Percentiles rank a stretch among this genome's conserved stretches.
These are phyloP conservation scores for Globia sparganii DNA, from an alignment of 2,888 invertebrate genomes.

Conservation along the genomic window DNA sequence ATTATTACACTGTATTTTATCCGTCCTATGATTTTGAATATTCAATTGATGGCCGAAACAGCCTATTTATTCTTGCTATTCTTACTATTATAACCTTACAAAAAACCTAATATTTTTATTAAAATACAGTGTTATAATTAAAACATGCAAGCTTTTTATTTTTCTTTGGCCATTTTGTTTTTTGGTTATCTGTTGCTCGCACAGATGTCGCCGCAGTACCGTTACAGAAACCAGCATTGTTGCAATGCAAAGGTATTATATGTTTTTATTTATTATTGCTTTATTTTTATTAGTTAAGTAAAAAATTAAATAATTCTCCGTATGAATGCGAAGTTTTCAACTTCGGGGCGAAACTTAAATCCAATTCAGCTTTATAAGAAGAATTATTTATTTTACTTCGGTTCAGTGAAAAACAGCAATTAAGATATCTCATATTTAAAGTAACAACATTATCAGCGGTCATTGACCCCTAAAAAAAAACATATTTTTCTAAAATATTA, in stretches of 20 bases:
- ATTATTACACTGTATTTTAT: constrained; percentile 41
- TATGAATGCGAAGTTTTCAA: neutral
- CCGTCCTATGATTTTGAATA: no score
- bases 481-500: no score
- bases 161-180: constrained; percentile 72
- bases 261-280: constrained; percentile 63
- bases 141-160: constrained; percentile 62
- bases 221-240: constrained; percentile 88
- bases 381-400: neutral
- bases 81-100: no score
- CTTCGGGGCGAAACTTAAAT: neutral
- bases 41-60: no score
- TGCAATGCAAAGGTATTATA: constrained; percentile 87
- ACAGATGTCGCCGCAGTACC: constrained; percentile 88
- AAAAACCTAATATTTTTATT: no score
- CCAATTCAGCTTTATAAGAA: no score
- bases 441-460: no score
- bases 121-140: constrained; percentile 45
- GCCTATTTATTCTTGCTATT: no score
- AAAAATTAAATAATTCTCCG: neutral
- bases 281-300: constrained; percentile 41
- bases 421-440: no score
- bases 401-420: no score
- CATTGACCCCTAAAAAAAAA: no score
- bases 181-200: constrained; percentile 72